Conservation (phyloP, 2,113 vertebrate genomes). For the Notothenia rossii region DNA sequence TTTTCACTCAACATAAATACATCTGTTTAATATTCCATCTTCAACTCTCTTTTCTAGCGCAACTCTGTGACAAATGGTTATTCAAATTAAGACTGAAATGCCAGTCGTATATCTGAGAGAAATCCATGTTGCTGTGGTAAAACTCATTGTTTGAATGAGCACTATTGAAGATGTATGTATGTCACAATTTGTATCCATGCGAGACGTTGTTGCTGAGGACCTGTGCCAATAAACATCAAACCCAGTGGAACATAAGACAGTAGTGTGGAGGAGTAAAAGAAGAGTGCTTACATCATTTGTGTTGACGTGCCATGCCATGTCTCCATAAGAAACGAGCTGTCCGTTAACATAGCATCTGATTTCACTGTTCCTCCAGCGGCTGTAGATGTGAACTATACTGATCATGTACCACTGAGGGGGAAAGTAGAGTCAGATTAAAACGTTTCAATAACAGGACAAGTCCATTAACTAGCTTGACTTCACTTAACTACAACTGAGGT, state of each 20-base stretch:
- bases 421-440: constrained; percentile 13
- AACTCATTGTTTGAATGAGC: constrained; percentile 35
- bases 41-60: constrained; percentile 11
- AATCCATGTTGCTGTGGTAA: constrained; percentile 39
- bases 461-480: neutral
- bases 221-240: constrained; percentile 22
- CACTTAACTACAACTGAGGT: too few relatives aligned
- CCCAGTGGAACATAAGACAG: neutral
- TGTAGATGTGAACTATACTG: constrained; percentile 98
- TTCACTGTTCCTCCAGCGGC: constrained; percentile 99
- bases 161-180: constrained; percentile 3
- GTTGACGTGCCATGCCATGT: constrained; percentile 99
- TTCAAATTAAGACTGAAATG: constrained; percentile 45
- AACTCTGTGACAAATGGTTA: constrained; percentile 36
- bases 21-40: constrained; percentile 28
- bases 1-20: constrained; percentile 6
- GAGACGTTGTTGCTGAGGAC: neutral
- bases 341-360: constrained; percentile 99
- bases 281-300: constrained; percentile 93
- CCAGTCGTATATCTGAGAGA: constrained; percentile 21
- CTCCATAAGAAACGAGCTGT: constrained; percentile 97
- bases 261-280: neutral
- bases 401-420: constrained; percentile 97
- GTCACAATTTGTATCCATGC: neutral
- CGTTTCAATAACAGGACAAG: constrained; percentile 1